Conservation (phyloP, 2,888 invertebrate species). For the Polymixis flavicincta region DNA sequence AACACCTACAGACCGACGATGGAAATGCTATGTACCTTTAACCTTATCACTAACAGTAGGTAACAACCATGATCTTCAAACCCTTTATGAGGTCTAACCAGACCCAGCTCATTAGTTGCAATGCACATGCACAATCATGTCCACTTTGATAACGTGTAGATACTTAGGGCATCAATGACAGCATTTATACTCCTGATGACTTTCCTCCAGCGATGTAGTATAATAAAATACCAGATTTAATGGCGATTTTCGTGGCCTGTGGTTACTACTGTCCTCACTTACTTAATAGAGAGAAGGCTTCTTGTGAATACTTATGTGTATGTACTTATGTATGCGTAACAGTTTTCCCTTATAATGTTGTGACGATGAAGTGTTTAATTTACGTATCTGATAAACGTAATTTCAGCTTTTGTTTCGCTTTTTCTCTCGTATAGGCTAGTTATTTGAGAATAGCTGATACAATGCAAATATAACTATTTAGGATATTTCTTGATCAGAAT, state of each 20-base stretch:
- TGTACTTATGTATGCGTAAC: background rate
- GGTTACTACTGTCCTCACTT: conserved; percentile 40
- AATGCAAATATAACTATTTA: background rate
- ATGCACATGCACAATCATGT: conserved; percentile 14
- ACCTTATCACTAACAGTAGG: background rate
- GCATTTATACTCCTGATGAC: conserved; percentile 2
- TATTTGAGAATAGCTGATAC: background rate
- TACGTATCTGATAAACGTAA: background rate
- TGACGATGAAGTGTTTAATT: background rate
- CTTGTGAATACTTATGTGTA: conserved; percentile 14
- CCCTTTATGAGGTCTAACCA: background rate
- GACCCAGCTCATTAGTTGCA: conserved; percentile 1
- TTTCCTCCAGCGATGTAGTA: conserved; percentile 53
- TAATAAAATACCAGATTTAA: conserved; percentile 43
- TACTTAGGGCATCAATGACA: conserved; percentile 27
- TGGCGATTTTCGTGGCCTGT: conserved; percentile 30
- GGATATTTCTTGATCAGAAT: no score
- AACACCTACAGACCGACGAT: no score
- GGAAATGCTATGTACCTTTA: background rate
- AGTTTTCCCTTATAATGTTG: background rate
- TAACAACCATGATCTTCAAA: background rate
- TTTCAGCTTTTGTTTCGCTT: background rate
- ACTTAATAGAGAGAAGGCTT: background rate
- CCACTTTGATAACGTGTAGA: background rate
- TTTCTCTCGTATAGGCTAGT: background rate